Evolutionary conservation across 2,888 invertebrate species (phyloP), one percentile per base, ranked within the genome.

Genomic region (Cancer borealis): DNA sequence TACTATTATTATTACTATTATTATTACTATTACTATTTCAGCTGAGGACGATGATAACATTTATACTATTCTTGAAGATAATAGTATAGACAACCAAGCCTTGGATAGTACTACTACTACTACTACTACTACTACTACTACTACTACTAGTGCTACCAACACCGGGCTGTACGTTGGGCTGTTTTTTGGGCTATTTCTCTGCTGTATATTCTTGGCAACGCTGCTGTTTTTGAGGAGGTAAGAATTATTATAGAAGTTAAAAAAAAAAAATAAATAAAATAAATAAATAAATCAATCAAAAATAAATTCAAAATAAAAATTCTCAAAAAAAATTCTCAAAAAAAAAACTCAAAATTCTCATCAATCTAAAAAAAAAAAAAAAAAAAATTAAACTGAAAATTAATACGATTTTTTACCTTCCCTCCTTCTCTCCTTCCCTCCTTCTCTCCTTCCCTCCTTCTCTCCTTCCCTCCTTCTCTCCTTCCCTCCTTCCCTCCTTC

Each of bases 141-240:
- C 54, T 54, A 54, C 54, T 14, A 54, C 54, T 14, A 54, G 10
- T 54, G 54, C 54, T 54, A 54, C 54, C 54, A 54, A 95, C 88
- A 95, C 95, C 93, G 98, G 98, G 0, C 97, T 98, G 12, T 98
- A 98, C 95, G 98, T 98, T 39, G 98, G 98, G 39, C 98, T 98
- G 73, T 98, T 98, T 45, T 98, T 98, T 88, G 98, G 98, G 12
- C 97, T 98, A 0, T 98, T 98, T 46, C 97, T 98, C 94, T 98
- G 98, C 96, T 97, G 98, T 87, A 97, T 98, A 21, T 97, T 98
- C 96, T 97, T 98, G 92, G 97, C 98, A 84, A 98, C 98, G 95
- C 97, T 98, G 60, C 97, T 98, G 96, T 98, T 98, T 96, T 97
- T 98, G 95, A 92, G 93, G 79, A 91, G 92, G 95, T 96, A 66